Evolutionary conservation across 1,140 invertebrate genomes (phyloP).

Genomic region (Megalonaias nervosa): DNA sequence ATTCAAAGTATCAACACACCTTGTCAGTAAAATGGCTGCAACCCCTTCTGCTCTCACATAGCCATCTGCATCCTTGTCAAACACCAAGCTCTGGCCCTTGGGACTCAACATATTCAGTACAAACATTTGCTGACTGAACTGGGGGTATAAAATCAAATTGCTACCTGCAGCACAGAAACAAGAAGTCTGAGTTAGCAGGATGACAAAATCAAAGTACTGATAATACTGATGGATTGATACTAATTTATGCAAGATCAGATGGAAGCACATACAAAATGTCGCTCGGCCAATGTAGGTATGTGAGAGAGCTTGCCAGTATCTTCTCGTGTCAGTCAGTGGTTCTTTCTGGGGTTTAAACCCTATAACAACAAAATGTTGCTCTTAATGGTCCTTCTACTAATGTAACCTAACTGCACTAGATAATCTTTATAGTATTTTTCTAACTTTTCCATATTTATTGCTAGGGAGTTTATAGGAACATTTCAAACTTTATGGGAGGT

Average conservation of each 20-base stretch:
- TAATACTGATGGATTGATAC: neutral
- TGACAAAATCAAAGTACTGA: neutral
- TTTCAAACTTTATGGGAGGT: too few relatives aligned
- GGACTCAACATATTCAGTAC: conserved; percentile 40
- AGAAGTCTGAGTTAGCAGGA: neutral
- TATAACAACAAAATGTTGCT: too few relatives aligned
- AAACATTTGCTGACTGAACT: conserved; percentile 33
- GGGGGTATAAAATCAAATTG: conserved; percentile 44
- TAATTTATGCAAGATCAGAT: neutral
- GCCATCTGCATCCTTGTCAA: conserved; percentile 45
- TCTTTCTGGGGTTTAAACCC: too few relatives aligned
- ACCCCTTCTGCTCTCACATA: conserved; percentile 51
- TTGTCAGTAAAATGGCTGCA: conserved; percentile 40
- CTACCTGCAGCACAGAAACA: conserved; percentile 33
- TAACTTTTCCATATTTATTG: too few relatives aligned
- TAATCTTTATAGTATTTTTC: too few relatives aligned
- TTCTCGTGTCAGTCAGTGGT: too few relatives aligned
- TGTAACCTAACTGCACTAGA: too few relatives aligned
- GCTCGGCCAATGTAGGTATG: too few relatives aligned
- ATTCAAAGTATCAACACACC: conserved; percentile 17
- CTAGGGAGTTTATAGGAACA: too few relatives aligned
- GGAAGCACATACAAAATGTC: too few relatives aligned
- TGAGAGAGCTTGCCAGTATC: too few relatives aligned
- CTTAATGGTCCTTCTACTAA: too few relatives aligned
- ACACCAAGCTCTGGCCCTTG: conserved; percentile 38